A percentile compares a stretch with the other conserved stretches of the same genome.
Conservation (phyloP, 2,797 vertebrate genomes). For the Tympanoctomys barrerae region DNA sequence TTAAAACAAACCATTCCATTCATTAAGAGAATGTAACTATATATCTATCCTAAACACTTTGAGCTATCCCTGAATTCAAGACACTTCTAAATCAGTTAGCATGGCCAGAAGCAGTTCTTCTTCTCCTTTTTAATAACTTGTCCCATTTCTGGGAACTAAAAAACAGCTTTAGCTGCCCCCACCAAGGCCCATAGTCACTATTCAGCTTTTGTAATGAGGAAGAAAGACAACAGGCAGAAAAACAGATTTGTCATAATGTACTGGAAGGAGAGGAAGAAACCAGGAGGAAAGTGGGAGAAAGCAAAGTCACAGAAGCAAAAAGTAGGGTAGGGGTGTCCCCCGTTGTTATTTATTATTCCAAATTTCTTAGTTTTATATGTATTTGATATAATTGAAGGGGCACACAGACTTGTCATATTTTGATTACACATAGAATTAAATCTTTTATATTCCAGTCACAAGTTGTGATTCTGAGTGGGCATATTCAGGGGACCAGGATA, state of each 20-base stretch:
- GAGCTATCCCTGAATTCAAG: slow-evolving; percentile 12
- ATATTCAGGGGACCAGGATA: neutral
- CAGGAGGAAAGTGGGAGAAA: neutral
- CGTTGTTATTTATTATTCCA: neutral
- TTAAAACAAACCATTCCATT: too few species aligned
- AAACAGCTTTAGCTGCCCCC: slow-evolving; percentile 8
- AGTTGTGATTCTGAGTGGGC: neutral
- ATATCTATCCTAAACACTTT: too few species aligned
- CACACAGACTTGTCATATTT: slow-evolving; percentile 36
- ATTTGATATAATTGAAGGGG: slow-evolving; percentile 16
- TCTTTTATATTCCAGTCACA: slow-evolving; percentile 34
- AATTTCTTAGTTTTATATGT: slow-evolving; percentile 27
- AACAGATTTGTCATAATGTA: neutral
- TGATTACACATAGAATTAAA: neutral
- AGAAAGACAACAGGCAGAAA: slow-evolving; percentile 15
- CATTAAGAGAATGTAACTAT: too few species aligned
- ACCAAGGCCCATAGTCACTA: neutral
- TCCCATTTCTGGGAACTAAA: slow-evolving; percentile 54
- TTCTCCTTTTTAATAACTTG: neutral
- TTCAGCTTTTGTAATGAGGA: slow-evolving; percentile 54
- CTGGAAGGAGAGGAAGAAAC: neutral
- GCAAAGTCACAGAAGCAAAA: neutral
- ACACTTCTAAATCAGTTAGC: slow-evolving; percentile 52
- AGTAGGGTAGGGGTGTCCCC: neutral
- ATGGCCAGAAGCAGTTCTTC: neutral